Conservation (phyloP, 2,113 vertebrate species). For the Syngnathoides biaculeatus region DNA sequence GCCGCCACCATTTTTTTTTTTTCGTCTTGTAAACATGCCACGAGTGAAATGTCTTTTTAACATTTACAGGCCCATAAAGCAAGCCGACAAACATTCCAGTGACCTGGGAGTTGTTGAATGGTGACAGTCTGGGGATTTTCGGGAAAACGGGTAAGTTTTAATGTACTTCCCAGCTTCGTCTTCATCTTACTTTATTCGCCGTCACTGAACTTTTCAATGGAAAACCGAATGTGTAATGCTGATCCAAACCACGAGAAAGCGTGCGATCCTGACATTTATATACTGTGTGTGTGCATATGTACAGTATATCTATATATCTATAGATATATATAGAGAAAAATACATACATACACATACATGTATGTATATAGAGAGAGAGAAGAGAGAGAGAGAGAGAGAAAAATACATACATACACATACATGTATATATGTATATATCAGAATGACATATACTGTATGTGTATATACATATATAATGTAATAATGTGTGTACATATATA, state of each 20-base stretch:
- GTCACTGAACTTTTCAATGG: neutral
- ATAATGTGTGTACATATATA: no score
- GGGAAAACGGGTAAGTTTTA: neutral
- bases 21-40: neutral
- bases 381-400: no score
- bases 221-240: neutral
- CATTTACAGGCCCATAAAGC: slow-evolving; percentile 6
- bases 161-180: neutral
- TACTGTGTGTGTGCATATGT: no score
- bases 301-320: neutral
- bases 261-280: neutral
- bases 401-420: no score
- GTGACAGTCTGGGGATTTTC: slow-evolving; percentile 1
- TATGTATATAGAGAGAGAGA: no score
- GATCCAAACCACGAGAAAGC: neutral
- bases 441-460: no score
- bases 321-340: no score
- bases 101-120: slow-evolving; percentile 1
- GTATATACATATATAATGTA: no score
- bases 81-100: slow-evolving; percentile 3
- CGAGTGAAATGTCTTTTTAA: slow-evolving; percentile 2
- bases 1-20: neutral
- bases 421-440: no score
- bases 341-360: no score
- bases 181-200: neutral